A percentile compares a stretch with the other conserved stretches of the same genome.
phyloP scores from a whole-genome alignment of 2,113 vertebrate species.

The Ailurus styani region DNA sequence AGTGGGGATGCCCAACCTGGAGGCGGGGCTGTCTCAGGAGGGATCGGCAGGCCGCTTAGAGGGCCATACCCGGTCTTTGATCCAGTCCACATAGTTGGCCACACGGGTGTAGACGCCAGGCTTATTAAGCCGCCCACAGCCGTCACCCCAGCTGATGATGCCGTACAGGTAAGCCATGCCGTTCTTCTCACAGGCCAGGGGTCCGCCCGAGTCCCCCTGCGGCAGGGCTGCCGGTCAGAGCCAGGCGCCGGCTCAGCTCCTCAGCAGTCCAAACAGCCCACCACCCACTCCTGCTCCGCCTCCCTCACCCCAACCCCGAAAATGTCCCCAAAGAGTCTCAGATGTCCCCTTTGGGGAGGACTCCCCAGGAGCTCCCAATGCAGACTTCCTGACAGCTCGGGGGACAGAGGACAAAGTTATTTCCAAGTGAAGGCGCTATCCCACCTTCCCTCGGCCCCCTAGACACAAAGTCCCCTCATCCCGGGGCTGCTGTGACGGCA shows the following conservation, averaged over 20 bases:
- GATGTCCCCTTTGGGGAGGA: background rate
- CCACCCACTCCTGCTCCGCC: background rate
- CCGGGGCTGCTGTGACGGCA: rapidly evolving
- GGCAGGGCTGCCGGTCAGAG: background rate
- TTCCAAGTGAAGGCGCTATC: background rate
- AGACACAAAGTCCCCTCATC: too few relatives aligned
- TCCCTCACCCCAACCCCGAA: background rate
- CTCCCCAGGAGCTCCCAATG: background rate
- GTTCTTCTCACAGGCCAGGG: constrained; percentile 86
- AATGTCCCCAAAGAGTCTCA: background rate
- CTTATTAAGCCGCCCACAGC: constrained; percentile 86
- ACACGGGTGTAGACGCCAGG: constrained; percentile 95
- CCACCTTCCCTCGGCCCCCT: background rate
- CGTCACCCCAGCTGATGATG: constrained; percentile 95
- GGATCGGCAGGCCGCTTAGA: background rate
- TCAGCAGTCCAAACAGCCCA: background rate
- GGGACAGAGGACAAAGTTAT: background rate
- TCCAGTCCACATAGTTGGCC: constrained; percentile 90
- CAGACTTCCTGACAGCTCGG: rapidly evolving
- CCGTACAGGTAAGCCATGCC: constrained; percentile 91
- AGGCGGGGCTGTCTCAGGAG: background rate
- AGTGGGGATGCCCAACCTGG: rapidly evolving
- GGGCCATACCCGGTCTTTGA: constrained; percentile 84
- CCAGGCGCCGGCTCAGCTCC: background rate
- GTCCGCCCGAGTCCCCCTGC: constrained; percentile 96